phyloP scores from a whole-genome alignment of 2,797 vertebrate species.

The Gobionotothen gibberifrons region DNA sequence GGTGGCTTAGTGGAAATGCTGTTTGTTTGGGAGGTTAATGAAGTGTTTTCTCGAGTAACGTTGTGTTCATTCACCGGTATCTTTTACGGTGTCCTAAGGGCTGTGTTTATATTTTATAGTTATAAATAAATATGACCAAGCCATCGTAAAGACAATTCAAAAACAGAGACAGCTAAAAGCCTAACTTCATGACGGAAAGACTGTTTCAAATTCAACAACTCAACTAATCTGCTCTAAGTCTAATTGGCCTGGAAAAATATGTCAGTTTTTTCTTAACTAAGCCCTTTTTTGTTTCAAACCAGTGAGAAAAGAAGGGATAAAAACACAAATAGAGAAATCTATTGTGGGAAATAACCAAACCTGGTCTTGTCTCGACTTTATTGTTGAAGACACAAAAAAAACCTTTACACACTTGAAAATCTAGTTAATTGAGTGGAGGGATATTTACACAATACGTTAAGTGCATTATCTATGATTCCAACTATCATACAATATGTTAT shows the following conservation, averaged over 20 bases:
- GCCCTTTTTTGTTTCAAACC: no score
- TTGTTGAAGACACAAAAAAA: no score
- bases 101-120: not conserved
- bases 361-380: no score
- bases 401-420: not conserved
- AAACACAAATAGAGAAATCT: no score
- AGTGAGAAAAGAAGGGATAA: no score
- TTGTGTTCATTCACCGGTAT: not conserved
- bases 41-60: not conserved
- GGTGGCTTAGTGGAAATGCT: not conserved
- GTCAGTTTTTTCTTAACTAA: no score
- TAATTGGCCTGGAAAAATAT: not conserved
- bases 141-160: not conserved
- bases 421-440: not conserved
- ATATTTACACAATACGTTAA: not conserved
- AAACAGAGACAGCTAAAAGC: not conserved
- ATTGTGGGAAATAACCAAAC: no score
- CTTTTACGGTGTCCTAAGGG: not conserved
- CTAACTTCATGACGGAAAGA: no score
- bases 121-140: not conserved
- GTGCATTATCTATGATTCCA: not conserved
- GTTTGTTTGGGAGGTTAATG: not conserved
- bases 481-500: no score
- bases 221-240: not conserved
- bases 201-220: conserved; percentile 8